A percentile compares a stretch with the other conserved stretches of the same genome.
Evolutionary conservation across 2,797 vertebrate genomes (phyloP).

Genomic region (Acanthurus tractus): DNA sequence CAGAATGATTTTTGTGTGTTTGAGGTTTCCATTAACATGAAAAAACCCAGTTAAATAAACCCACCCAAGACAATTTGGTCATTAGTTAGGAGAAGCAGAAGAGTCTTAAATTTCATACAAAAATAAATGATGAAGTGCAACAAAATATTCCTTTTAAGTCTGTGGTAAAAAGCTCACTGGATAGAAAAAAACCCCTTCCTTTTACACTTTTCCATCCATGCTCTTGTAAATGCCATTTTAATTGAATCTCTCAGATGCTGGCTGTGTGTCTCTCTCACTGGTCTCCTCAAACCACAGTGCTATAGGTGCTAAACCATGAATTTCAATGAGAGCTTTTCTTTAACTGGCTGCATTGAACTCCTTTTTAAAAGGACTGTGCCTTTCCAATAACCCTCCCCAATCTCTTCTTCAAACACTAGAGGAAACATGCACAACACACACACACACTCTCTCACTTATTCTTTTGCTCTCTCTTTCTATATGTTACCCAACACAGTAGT

Average conservation of each 20-base stretch:
- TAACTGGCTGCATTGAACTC: constrained; percentile 76
- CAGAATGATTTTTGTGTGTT: background rate
- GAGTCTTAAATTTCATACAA: constrained; percentile 15
- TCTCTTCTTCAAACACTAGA: constrained; percentile 82
- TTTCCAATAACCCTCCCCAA: constrained; percentile 79
- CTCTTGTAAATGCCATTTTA: constrained; percentile 88
- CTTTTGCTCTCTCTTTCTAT: constrained; percentile 35
- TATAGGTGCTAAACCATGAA: constrained; percentile 90
- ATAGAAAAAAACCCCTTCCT: constrained; percentile 13
- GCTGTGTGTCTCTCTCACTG: constrained; percentile 66
- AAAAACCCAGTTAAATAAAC: background rate
- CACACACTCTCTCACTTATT: constrained; percentile 28
- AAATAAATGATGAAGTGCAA: constrained; percentile 19
- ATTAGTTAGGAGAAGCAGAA: background rate
- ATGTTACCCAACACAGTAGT: constrained; percentile 7
- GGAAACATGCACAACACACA: constrained; percentile 28
- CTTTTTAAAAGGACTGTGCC: constrained; percentile 78
- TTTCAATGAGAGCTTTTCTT: constrained; percentile 89
- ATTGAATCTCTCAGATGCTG: constrained; percentile 85
- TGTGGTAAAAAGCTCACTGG: constrained; percentile 19
- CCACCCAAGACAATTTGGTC: background rate
- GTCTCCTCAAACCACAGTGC: constrained; percentile 70
- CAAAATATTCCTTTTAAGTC: constrained; percentile 20
- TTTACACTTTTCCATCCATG: constrained; percentile 49
- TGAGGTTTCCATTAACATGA: background rate